A percentile compares a stretch with the other conserved stretches of the same genome.
phyloP scores from a whole-genome alignment of 2,113 vertebrate species.

The Brienomyrus longianalis region DNA sequence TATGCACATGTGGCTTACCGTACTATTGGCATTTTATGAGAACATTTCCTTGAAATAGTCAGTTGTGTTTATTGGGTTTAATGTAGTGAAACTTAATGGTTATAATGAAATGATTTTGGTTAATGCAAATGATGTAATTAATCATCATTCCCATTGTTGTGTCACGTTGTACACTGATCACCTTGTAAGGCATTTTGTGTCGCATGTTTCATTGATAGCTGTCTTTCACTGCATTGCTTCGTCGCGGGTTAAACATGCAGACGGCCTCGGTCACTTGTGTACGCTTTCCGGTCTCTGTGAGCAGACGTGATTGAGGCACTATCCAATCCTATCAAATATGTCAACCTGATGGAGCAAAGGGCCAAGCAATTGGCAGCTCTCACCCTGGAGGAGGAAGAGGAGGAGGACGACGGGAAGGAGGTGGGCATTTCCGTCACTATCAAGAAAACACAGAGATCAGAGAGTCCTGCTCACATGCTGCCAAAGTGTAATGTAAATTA shows the following conservation, averaged over 20 bases:
- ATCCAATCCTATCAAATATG: conserved; percentile 94
- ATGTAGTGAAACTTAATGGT: neutral
- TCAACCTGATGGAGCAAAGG: conserved; percentile 96
- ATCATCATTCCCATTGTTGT: neutral
- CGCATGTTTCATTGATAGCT: neutral
- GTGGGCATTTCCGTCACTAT: conserved; percentile 47
- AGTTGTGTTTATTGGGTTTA: neutral
- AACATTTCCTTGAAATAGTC: neutral
- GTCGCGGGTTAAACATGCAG: neutral
- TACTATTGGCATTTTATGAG: neutral
- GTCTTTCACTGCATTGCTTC: neutral
- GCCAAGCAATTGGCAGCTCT: conserved; percentile 88
- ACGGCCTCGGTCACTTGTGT: neutral
- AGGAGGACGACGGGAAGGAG: conserved; percentile 78
- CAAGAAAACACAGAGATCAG: neutral
- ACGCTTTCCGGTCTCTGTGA: conserved; percentile 12
- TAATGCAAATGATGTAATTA: neutral
- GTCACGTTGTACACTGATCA: neutral
- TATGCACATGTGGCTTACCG: neutral
- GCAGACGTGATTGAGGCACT: conserved; percentile 94
- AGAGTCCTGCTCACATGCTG: neutral
- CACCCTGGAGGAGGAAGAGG: conserved; percentile 90
- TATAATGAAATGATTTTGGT: neutral
- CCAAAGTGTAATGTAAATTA: neutral
- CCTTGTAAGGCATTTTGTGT: neutral